Evolutionary conservation across 2,888 invertebrate genomes (phyloP).

Genomic region (Sarcophaga subvicina): DNA sequence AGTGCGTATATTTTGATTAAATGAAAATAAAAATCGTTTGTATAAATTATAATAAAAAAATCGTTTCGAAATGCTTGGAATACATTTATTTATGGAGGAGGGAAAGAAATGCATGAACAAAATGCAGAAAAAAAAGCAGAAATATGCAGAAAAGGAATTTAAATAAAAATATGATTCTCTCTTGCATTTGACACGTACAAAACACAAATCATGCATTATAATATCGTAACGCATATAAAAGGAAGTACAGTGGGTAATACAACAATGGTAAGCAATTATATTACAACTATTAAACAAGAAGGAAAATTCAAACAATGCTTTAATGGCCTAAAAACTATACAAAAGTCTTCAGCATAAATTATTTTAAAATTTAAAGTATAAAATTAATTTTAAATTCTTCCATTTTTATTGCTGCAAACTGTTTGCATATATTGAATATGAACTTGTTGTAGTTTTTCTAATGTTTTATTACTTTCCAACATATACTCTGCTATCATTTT

Average conservation of each 20-base stretch:
- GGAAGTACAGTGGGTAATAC: slow-evolving; percentile 16
- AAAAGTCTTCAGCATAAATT: not conserved
- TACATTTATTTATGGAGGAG: too few species aligned
- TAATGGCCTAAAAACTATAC: not conserved
- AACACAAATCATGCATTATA: slow-evolving; percentile 60
- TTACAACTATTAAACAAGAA: too few species aligned
- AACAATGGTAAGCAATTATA: not conserved
- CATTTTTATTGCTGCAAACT: not conserved
- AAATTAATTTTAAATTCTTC: too few species aligned
- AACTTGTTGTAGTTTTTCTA: not conserved
- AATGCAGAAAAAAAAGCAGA: not conserved
- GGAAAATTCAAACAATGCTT: too few species aligned
- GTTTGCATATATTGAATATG: slow-evolving; percentile 7
- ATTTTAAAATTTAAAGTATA: too few species aligned
- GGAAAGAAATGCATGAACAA: not conserved
- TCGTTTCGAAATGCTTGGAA: not conserved
- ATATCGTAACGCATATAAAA: not conserved
- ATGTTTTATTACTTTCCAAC: slow-evolving; percentile 26
- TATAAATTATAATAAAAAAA: slow-evolving; percentile 38
- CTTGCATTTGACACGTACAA: slow-evolving; percentile 59
- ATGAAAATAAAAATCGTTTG: slow-evolving; percentile 27
- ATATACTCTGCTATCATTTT: slow-evolving; percentile 30
- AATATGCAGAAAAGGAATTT: slow-evolving; percentile 37
- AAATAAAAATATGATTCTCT: slow-evolving; percentile 52
- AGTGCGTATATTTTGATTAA: slow-evolving; percentile 35